Evolutionary conservation across 2,888 invertebrate species (phyloP), one percentile per base, ranked within the genome.

Genomic region (Mesorhabditis spiculigera): DNA sequence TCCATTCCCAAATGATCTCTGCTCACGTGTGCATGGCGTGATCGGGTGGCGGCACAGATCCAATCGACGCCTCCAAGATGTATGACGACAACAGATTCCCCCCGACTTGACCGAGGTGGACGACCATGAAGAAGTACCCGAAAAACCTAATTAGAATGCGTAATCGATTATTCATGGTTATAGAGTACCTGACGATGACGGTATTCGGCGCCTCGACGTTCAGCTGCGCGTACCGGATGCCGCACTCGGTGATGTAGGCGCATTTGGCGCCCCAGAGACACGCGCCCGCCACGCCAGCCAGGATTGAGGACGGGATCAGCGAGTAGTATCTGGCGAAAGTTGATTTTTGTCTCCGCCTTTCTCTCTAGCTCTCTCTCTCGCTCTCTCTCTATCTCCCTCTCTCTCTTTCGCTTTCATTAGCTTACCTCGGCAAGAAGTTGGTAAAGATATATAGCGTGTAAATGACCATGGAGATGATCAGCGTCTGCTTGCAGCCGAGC

Each of bases 251-350:
- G 75, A 97, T 90, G 87, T 97, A 97, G 3, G 94, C 94, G 72
- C 96, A 95, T 87, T 96, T 94, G n/a, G 96, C 93, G 0, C 95
- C 93, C 97, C 97, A 97, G 91, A 97, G 92, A 66, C 95, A 95
- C 0, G 95, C 95, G 4, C 95, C 96, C 8, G 94, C 95, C 69
- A 95, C 88, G 76, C 97, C 97, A 45, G 94, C 90, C n/a, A 97
- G 89, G 44, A 95, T 91, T 42, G 95, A 94, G 58, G 94, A 93
- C 0, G 88, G 86, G 8, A 87, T 81, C 76, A 88, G 86, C n/a
- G 95, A 94, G 70, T 80, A 84, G 77, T 90, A 91, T 74, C 90
- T 90, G 67, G 61, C 72, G 67, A 41, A 58, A 28, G 28, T 28
- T 28, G 1, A 28, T 28, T 28, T 28, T 28, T 1, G 28, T 50